Evolutionary conservation across 2,797 vertebrate genomes (phyloP).

Genomic region (Morus bassanus): DNA sequence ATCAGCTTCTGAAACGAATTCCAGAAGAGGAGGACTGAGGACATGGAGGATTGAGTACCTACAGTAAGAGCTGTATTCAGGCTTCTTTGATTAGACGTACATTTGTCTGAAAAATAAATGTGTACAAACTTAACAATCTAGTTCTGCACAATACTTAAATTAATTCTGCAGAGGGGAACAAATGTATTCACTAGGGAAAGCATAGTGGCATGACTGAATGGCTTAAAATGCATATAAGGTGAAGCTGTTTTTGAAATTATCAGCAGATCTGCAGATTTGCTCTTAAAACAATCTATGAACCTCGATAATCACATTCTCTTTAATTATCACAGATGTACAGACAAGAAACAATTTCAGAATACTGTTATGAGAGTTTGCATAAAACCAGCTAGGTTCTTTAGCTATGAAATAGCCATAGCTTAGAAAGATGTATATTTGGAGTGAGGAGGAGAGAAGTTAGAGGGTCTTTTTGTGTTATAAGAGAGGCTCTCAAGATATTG

Average conservation of each 20-base stretch:
- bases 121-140: not conserved
- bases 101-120: not conserved
- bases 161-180: slow-evolving; percentile 22
- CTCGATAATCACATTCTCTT: not conserved
- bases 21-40: not conserved
- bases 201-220: not conserved
- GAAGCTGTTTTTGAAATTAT: slow-evolving; percentile 5
- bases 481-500: not conserved
- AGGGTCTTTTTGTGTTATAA: not conserved
- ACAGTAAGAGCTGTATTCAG: not conserved
- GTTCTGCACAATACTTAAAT: slow-evolving; percentile 4
- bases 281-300: not conserved
- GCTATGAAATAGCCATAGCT: not conserved
- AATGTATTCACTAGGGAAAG: slow-evolving; percentile 3
- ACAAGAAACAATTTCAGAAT: not conserved
- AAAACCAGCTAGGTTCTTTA: not conserved
- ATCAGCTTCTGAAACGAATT: not conserved
- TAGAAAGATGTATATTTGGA: not conserved
- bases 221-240: slow-evolving; percentile 21
- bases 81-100: not conserved
- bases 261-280: slow-evolving; percentile 1
- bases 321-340: slow-evolving; percentile 16
- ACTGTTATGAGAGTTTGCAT: not conserved
- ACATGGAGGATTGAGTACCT: not conserved
- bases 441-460: not conserved